Conservation (phyloP, 1,140 invertebrate species). For the Drosophila obscura region DNA sequence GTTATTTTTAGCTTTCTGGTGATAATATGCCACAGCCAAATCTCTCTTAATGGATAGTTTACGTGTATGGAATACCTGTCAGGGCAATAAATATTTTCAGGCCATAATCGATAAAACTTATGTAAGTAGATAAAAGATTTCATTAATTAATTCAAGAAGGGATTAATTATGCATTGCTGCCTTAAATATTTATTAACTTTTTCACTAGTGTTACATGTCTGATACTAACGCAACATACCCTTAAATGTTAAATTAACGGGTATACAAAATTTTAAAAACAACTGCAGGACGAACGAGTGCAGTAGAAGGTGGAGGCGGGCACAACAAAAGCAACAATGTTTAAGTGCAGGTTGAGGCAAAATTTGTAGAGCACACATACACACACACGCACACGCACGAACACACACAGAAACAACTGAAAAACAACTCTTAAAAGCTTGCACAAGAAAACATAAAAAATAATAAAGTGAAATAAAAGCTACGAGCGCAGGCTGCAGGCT, state of each 20-base stretch:
- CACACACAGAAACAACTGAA: conserved; percentile 12
- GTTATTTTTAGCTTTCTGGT: too few species aligned
- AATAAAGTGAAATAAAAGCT: conserved; percentile 23
- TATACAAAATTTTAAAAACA: conserved; percentile 62
- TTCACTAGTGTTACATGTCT: too few species aligned
- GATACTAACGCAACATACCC: too few species aligned
- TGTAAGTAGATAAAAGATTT: too few species aligned
- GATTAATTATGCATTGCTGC: too few species aligned
- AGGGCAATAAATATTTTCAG: too few species aligned
- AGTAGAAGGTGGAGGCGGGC: conserved; percentile 30
- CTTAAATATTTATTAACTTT: too few species aligned
- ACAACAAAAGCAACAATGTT: conserved; percentile 50
- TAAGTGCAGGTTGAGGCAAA: conserved; percentile 53
- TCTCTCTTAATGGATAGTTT: too few species aligned
- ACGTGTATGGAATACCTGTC: too few species aligned
- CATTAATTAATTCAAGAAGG: too few species aligned
- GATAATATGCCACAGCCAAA: too few species aligned
- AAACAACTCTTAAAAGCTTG: conserved; percentile 70
- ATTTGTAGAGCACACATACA: conserved; percentile 26
- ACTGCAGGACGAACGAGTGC: conserved; percentile 41
- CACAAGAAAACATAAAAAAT: conserved; percentile 48
- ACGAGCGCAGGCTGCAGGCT: conserved; percentile 3
- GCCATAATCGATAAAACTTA: too few species aligned
- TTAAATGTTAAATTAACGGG: not conserved
- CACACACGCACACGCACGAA: conserved; percentile 4